phyloP scores from a whole-genome alignment of 2,888 invertebrate genomes.

The Mimas tiliae region DNA sequence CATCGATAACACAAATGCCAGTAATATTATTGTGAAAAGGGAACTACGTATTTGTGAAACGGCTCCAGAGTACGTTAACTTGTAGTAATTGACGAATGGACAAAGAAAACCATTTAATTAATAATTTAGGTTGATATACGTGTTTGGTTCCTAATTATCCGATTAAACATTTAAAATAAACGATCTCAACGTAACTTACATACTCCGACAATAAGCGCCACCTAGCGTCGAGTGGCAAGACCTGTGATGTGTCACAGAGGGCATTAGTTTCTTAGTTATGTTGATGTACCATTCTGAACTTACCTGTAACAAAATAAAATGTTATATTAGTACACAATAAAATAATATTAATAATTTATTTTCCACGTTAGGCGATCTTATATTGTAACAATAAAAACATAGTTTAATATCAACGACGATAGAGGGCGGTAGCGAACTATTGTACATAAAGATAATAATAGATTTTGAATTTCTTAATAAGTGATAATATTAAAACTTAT shows the following conservation, averaged over 20 bases:
- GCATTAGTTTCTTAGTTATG: neutral
- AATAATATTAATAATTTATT: neutral
- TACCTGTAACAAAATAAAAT: conserved; percentile 81
- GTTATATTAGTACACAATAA: neutral
- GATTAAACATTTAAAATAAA: neutral
- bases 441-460: no score
- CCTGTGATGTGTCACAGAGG: neutral
- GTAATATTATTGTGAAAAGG: neutral
- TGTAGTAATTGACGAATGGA: neutral
- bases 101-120: no score
- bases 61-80: no score
- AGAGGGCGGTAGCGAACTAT: conserved; percentile 5
- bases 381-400: neutral
- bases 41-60: neutral
- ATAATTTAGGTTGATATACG: no score
- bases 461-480: no score
- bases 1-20: conserved; percentile 12
- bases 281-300: conserved; percentile 56
- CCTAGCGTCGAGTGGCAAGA: conserved; percentile 59
- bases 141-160: neutral
- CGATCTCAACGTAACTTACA: neutral
- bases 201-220: conserved; percentile 40
- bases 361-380: neutral
- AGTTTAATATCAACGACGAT: neutral
- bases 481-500: no score